phyloP scores from a whole-genome alignment of 2,797 vertebrate genomes.

The Chelmon rostratus region DNA sequence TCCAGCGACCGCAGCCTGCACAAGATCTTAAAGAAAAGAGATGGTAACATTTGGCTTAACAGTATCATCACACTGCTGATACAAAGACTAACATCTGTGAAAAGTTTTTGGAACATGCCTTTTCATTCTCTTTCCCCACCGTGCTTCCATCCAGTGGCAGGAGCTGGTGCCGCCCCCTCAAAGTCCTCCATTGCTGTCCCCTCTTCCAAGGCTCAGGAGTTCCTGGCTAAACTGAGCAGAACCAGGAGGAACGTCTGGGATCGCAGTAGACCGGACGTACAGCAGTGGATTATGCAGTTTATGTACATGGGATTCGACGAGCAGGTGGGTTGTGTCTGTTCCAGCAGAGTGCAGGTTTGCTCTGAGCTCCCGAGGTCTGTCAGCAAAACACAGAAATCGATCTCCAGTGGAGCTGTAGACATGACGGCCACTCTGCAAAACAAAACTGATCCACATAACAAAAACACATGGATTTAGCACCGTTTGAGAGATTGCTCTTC shows the following conservation, averaged over 20 bases:
- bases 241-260: slow-evolving; percentile 93
- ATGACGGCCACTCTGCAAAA: background rate
- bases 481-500: background rate
- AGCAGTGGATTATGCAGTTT: slow-evolving; percentile 97
- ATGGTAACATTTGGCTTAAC: slow-evolving; percentile 56
- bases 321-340: slow-evolving; percentile 81
- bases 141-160: slow-evolving; percentile 59
- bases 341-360: background rate
- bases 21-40: slow-evolving; percentile 78
- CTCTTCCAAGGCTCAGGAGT: slow-evolving; percentile 89
- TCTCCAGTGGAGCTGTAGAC: background rate
- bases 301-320: slow-evolving; percentile 94
- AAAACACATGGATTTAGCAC: background rate
- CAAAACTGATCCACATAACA: background rate
- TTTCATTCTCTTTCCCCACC: slow-evolving; percentile 9
- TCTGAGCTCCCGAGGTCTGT: background rate
- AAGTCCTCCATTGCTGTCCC: slow-evolving; percentile 82
- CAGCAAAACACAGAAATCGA: background rate
- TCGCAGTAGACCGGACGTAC: slow-evolving; percentile 89
- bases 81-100: background rate
- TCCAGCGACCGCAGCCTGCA: slow-evolving; percentile 72
- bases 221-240: slow-evolving; percentile 88
- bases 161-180: slow-evolving; percentile 51
- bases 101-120: background rate
- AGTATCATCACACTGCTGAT: background rate